Percentiles rank a stretch among this genome's conserved stretches.
These are phyloP conservation scores for Manis crassicaudata DNA, from an alignment of 2,797 vertebrate species.

Conservation along the genomic window DNA sequence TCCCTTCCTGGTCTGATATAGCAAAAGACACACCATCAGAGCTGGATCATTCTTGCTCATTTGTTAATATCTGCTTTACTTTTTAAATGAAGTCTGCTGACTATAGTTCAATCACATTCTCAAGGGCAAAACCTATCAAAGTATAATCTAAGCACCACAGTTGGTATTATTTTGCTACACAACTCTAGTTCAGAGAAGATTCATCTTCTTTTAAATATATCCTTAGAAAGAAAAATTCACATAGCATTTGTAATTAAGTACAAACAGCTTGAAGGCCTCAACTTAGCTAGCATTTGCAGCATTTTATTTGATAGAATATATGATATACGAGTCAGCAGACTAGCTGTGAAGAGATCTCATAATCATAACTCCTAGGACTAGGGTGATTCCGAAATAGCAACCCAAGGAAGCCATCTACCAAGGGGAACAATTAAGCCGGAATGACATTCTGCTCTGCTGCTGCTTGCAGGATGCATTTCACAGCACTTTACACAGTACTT, in stretches of 20 bases:
- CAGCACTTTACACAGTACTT: conserved; percentile 3
- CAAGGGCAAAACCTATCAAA: not conserved
- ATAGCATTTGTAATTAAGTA: conserved; percentile 38
- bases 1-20: not conserved
- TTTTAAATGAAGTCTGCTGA: not conserved
- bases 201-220: conserved; percentile 23
- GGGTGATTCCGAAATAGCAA: conserved; percentile 57
- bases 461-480: not conserved
- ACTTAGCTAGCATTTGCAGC: not conserved
- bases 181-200: not conserved
- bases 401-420: not conserved
- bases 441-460: conserved; percentile 4
- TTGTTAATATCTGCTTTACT: not conserved
- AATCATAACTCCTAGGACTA: conserved; percentile 7
- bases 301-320: not conserved
- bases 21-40: not conserved
- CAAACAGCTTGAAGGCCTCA: not conserved
- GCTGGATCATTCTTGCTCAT: not conserved
- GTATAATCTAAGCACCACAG: not conserved
- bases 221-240: not conserved
- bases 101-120: not conserved
- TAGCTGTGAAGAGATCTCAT: not conserved
- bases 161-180: not conserved
- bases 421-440: conserved; percentile 1
- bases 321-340: conserved; percentile 38